Percentiles rank a stretch among this genome's conserved stretches.
phyloP scores from a whole-genome alignment of 1,140 invertebrate genomes.

The Helicoverpa zea region DNA sequence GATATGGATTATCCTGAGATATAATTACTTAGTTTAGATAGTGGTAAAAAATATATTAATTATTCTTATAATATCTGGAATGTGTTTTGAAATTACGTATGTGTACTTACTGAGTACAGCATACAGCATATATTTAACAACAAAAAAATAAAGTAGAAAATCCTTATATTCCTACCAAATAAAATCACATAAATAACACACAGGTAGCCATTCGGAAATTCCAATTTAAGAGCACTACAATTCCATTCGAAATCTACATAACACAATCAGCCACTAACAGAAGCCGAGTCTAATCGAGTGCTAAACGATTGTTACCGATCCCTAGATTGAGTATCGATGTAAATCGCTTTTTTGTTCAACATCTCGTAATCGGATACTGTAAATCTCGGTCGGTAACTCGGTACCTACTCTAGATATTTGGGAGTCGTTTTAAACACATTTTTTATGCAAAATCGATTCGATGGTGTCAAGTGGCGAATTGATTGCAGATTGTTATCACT shows the following conservation, averaged over 20 bases:
- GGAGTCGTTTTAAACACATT: background rate
- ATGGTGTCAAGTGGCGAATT: no score
- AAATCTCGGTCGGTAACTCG: background rate
- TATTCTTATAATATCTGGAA: no score
- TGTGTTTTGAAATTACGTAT: no score
- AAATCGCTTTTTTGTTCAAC: slow-evolving; percentile 16
- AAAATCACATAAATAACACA: no score
- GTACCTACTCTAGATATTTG: background rate
- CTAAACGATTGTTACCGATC: slow-evolving; percentile 38
- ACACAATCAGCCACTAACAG: background rate
- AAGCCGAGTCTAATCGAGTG: slow-evolving; percentile 6
- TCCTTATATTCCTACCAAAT: no score
- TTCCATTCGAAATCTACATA: slow-evolving; percentile 18
- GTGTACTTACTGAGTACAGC: no score
- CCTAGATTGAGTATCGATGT: slow-evolving; percentile 18
- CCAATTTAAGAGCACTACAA: background rate
- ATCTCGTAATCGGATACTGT: slow-evolving; percentile 11
- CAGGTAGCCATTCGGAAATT: background rate
- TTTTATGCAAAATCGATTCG: background rate
- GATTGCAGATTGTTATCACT: no score
- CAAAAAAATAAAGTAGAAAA: no score
- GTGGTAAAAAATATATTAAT: no score
- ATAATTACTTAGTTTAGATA: no score
- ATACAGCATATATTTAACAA: no score
- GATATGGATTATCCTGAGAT: no score